Evolutionary conservation across 23 tunicate species (phyloP), one percentile per base, ranked within the genome.

Genomic region (Oikopleura albicans): DNA sequence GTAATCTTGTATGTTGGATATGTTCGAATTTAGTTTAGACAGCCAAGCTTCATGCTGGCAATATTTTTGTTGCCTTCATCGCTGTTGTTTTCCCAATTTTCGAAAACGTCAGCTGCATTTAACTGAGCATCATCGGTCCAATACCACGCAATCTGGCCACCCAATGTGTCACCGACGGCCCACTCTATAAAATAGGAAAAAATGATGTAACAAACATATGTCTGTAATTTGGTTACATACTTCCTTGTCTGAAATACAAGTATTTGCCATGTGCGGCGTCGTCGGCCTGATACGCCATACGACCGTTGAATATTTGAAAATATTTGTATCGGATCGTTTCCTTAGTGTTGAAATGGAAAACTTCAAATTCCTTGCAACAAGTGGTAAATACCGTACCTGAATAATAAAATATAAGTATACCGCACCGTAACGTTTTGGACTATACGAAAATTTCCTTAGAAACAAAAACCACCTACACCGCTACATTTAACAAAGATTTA

Each of bases 211-310:
- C 22, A 49, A 49, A 49, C 63, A 49, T 49, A 8, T 49, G 12
- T 49, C 12, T 22, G 12, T 49, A 8, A 8, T 49, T 49, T 22
- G 22, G 22, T 49, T 12, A 49, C 63, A 49, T 49, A 49, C 63
- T 71, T 71, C 79, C 79, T 71, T 71, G 79, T 12, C 79, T 16
- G 79, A 16, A 71, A 71, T 71, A 71, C 27, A 71, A 29, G 31
- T 71, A 71, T 71, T 71, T 71, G 28, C 79, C 79, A 37, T 71
- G 79, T 2, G 79, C 34, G 16, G 22, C 22, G 2, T 31, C 34
- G 31, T 71, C 35, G 35, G 79, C 27, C 4, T 2, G 28, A 29
- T 71, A 71, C 33, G 79, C 33, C 79, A 71, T 71, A 22, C 79
- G 33, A 2, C 79, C 79, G 35, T 71, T 71, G 79, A 12, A 71